Evolutionary conservation across 2,797 vertebrate species (phyloP), one percentile per base, ranked within the genome.

Genomic region (Erethizon dorsatum): DNA sequence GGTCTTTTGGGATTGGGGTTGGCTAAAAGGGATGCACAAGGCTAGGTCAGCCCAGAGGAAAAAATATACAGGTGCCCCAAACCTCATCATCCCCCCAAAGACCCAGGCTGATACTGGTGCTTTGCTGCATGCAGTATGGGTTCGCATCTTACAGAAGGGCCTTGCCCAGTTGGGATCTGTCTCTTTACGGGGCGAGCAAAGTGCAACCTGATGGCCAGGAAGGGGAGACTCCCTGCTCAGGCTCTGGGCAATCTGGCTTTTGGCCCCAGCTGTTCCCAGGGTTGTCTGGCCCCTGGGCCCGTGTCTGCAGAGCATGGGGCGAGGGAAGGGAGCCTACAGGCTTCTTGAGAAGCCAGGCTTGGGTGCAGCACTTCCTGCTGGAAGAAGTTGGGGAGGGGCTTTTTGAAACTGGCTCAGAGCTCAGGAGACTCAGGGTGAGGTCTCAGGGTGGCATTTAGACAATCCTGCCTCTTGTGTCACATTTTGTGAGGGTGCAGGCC

Each of bases 121-220:
- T 77, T 13, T 65, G 59, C 33, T 14, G 26, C 20, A 7, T 33
- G 0, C 37, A 6, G 5, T 0, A 6, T 28, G 24, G 45, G 6
- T 57, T 63, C 31, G 65, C 2, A 6, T 22, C 15, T 0, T 12
- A 0, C 0, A 2, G 41, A 6, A 28, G 54, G 26, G 57, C 41
- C 41, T 59, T n/a, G 1, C 28, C 17, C 24, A 0, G 24, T 0
- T 26, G 61, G 61, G 28, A 6, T 61, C 69, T 65, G n/a, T 28
- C 67, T 85, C 4, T 3, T 90, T 10, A 67, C 24, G 54, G 75
- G 79, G n/a, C 33, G 50, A 15, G n/a, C 4, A 2, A 59, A 87
- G n/a, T 12, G 14, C 17, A 15, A 5, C 2, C 9, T 37, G 63
- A 3, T 15, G 15, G 3, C 22, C 37, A 73, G 11, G 37, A 50